Evolutionary conservation across 2,888 invertebrate species (phyloP).

Genomic region (Ectropis crepuscularia): DNA sequence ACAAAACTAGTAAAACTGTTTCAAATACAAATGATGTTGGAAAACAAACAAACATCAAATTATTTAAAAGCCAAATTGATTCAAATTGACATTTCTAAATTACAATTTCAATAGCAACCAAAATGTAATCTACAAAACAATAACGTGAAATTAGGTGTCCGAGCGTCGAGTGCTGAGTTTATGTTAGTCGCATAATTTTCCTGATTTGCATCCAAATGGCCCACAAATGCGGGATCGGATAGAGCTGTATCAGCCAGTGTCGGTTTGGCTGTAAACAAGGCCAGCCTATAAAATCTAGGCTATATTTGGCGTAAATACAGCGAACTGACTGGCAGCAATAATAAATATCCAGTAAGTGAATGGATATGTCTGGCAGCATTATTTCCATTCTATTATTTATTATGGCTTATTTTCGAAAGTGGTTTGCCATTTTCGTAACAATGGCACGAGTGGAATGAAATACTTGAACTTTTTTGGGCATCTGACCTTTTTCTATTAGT

Average conservation of each 20-base stretch:
- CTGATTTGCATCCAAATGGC: slow-evolving; percentile 12
- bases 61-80: too few relatives aligned
- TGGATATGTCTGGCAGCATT: not conserved
- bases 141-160: not conserved
- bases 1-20: too few relatives aligned
- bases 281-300: slow-evolving; percentile 1
- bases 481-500: too few relatives aligned
- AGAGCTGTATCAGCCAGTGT: slow-evolving; percentile 6
- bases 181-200: not conserved
- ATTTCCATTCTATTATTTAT: too few relatives aligned
- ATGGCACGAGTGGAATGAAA: too few relatives aligned
- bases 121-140: not conserved
- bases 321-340: not conserved
- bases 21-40: too few relatives aligned
- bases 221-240: not conserved
- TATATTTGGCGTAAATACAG: not conserved
- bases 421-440: too few relatives aligned
- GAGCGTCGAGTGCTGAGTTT: not conserved
- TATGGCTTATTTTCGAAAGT: too few relatives aligned
- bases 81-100: too few relatives aligned
- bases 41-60: too few relatives aligned
- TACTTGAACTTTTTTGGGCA: too few relatives aligned
- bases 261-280: slow-evolving; percentile 6
- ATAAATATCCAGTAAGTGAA: not conserved
- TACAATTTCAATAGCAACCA: too few relatives aligned